A percentile compares a stretch with the other conserved stretches of the same genome.
Evolutionary conservation across 2,113 vertebrate species (phyloP).

Genomic region (Equus przewalskii): DNA sequence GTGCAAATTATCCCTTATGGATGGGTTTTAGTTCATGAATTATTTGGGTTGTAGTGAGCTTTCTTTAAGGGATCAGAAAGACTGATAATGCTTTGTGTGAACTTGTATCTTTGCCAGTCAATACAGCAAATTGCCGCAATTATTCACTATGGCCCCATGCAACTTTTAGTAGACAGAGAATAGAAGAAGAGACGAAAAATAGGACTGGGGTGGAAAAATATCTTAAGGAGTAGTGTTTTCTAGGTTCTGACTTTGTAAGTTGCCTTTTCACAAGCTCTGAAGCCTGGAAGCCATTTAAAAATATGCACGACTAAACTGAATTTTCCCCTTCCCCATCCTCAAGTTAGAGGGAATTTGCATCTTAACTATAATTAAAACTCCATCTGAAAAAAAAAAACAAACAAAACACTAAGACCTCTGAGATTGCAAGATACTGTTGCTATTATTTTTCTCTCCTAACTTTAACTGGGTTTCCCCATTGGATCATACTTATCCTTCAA

Average conservation of each 20-base stretch:
- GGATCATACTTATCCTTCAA: not conserved
- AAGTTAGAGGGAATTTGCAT: constrained; percentile 1
- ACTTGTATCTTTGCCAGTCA: constrained; percentile 45
- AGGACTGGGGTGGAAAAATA: not conserved
- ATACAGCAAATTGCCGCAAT: constrained; percentile 38
- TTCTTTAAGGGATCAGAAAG: constrained; percentile 56
- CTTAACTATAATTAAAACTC: constrained; percentile 1
- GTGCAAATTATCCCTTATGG: constrained; percentile 58
- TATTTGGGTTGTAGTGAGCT: constrained; percentile 72
- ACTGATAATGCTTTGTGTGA: constrained; percentile 53
- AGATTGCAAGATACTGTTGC: not conserved
- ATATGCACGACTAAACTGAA: not conserved
- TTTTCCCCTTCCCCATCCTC: not conserved
- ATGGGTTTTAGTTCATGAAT: constrained; percentile 67
- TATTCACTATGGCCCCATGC: not conserved
- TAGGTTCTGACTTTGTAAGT: not conserved
- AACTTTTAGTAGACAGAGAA: not conserved
- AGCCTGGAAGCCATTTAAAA: not conserved
- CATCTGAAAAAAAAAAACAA: not conserved
- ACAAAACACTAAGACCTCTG: not conserved
- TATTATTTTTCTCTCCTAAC: not conserved
- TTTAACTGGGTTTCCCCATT: not conserved
- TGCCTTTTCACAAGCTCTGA: not conserved
- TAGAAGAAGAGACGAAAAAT: not conserved
- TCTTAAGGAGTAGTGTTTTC: not conserved